Conservation (phyloP, 2,797 vertebrate genomes). For the Lagorchestes hirsutus region DNA sequence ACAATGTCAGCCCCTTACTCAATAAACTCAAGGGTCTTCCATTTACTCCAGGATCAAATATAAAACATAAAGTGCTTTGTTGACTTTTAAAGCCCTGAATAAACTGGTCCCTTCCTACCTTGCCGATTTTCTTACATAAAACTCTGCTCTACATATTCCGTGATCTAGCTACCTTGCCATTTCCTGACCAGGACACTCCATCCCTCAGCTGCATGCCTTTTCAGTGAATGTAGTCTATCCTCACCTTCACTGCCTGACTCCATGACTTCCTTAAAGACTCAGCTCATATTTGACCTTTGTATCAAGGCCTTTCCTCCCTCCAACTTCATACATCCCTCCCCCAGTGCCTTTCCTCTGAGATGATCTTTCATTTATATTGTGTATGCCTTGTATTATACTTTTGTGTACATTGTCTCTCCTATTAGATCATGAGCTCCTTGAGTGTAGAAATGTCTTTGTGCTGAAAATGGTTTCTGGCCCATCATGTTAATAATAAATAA, state of each 20-base stretch:
- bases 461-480: background rate
- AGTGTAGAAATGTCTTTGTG: background rate
- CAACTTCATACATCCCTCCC: no score
- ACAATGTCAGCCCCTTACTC: background rate
- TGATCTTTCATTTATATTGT: background rate
- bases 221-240: background rate
- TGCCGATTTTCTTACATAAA: background rate
- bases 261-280: background rate
- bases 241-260: background rate
- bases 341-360: background rate
- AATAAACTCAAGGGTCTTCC: background rate
- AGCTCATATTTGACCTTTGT: background rate
- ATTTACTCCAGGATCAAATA: background rate
- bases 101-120: background rate
- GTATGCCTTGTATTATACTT: background rate
- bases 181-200: background rate
- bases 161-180: background rate
- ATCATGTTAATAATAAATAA: background rate
- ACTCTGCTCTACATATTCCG: background rate
- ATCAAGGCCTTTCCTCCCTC: background rate
- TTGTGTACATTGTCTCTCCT: background rate
- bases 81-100: background rate
- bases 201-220: background rate
- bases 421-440: background rate
- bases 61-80: background rate